Conservation (phyloP, 2,888 invertebrate species). For the Pardosa pseudoannulata region DNA sequence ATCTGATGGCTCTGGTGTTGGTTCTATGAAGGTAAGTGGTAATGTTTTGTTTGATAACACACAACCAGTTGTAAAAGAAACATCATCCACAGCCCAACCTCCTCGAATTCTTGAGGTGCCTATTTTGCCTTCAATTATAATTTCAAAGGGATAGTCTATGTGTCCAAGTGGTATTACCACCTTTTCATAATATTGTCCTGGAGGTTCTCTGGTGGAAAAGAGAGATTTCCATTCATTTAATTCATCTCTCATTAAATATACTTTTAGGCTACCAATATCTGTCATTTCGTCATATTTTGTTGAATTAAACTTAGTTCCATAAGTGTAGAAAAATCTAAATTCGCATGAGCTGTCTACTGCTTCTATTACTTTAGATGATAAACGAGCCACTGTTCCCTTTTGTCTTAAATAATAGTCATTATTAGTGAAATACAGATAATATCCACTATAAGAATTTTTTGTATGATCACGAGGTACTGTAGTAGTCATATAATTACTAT, state of each 20-base stretch:
- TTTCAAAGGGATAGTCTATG: constrained; percentile 62
- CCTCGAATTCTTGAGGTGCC: constrained; percentile 22
- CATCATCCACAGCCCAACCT: constrained; percentile 73
- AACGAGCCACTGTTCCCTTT: constrained; percentile 39
- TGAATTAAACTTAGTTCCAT: constrained; percentile 38
- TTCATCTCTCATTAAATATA: constrained; percentile 59
- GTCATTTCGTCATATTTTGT: constrained; percentile 53
- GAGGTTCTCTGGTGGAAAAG: constrained; percentile 30
- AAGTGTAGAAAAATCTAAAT: constrained; percentile 69
- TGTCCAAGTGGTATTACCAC: constrained; percentile 41
- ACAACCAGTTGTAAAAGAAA: constrained; percentile 72
- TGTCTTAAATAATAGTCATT: not conserved
- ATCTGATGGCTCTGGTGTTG: constrained; percentile 29
- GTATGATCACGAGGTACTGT: constrained; percentile 59
- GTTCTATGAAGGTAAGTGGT: constrained; percentile 33
- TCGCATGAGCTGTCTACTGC: constrained; percentile 31
- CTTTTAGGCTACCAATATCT: constrained; percentile 50
- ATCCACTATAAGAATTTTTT: constrained; percentile 56
- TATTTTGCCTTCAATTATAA: constrained; percentile 61
- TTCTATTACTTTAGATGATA: constrained; percentile 63
- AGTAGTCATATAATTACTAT: not conserved
- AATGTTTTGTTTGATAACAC: constrained; percentile 37
- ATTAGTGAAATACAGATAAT: constrained; percentile 40
- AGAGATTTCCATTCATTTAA: constrained; percentile 40
- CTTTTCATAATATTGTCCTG: constrained; percentile 70